These are phyloP conservation scores for Montipora capricornis DNA, from an alignment of 64 coral and sea anemone species.

Conservation along the genomic window DNA sequence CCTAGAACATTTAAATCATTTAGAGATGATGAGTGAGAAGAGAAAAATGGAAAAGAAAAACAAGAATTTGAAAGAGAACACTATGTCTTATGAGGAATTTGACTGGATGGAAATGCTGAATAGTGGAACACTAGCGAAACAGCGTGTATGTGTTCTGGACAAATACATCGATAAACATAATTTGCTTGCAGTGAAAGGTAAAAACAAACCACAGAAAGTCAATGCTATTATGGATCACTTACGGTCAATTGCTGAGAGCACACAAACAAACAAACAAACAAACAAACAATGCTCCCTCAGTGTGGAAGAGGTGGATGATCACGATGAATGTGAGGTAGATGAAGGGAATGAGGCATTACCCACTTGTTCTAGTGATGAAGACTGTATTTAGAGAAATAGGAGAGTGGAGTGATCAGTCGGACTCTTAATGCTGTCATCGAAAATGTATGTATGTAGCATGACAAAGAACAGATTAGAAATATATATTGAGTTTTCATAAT, in stretches of 20 bases:
- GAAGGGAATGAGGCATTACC: neutral
- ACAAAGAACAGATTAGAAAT: neutral
- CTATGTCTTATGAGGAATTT: slow-evolving; percentile 51
- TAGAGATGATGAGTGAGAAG: slow-evolving; percentile 73
- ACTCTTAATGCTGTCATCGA: neutral
- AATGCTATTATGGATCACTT: slow-evolving; percentile 31
- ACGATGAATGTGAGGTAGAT: neutral
- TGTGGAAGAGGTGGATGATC: slow-evolving; percentile 23
- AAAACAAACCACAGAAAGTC: slow-evolving; percentile 28
- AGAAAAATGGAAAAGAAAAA: slow-evolving; percentile 51
- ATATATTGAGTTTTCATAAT: slow-evolving; percentile 10
- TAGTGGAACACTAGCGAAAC: slow-evolving; percentile 31
- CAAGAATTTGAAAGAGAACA: slow-evolving; percentile 64
- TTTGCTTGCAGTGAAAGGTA: slow-evolving; percentile 8
- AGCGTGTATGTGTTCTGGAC: slow-evolving; percentile 47
- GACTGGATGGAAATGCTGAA: slow-evolving; percentile 34
- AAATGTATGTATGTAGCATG: neutral
- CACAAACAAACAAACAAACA: neutral
- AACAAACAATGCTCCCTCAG: neutral
- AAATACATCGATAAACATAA: slow-evolving; percentile 45
- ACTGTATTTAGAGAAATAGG: neutral
- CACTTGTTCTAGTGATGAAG: neutral
- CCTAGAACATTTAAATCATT: slow-evolving; percentile 64
- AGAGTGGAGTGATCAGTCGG: neutral
- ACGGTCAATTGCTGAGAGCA: neutral